phyloP scores from a whole-genome alignment of 1,140 invertebrate species.

The Drosophila nasuta region DNA sequence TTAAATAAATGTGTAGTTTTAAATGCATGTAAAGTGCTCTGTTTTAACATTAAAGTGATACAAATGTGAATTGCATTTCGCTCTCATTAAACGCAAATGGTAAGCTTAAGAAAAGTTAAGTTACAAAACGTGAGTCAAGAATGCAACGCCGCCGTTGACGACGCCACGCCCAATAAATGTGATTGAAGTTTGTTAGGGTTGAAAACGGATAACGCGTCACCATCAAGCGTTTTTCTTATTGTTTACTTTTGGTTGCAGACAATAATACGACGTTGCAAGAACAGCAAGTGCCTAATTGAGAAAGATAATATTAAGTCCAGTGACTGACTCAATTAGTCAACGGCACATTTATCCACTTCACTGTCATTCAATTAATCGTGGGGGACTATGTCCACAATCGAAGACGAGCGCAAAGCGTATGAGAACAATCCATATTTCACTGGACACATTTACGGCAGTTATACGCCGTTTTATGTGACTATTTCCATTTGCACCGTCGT shows the following conservation, averaged over 20 bases:
- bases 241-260: slow-evolving; percentile 45
- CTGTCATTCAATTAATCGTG: slow-evolving; percentile 23
- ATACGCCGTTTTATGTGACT: slow-evolving; percentile 91
- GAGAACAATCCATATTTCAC: slow-evolving; percentile 88
- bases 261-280: slow-evolving; percentile 42
- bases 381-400: slow-evolving; percentile 87
- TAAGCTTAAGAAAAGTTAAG: slow-evolving; percentile 32
- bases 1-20: slow-evolving; percentile 9
- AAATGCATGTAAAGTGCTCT: not conserved
- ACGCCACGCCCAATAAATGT: slow-evolving; percentile 70
- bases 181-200: slow-evolving; percentile 48
- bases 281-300: slow-evolving; percentile 30
- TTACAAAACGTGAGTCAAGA: slow-evolving; percentile 3
- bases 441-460: slow-evolving; percentile 88
- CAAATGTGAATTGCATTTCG: slow-evolving; percentile 15
- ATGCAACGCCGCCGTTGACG: slow-evolving; percentile 20
- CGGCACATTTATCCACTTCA: slow-evolving; percentile 37
- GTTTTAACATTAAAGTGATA: slow-evolving; percentile 42
- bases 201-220: slow-evolving; percentile 15
- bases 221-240: slow-evolving; percentile 38
- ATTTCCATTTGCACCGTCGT: slow-evolving; percentile 91
- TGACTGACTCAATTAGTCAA: slow-evolving; percentile 48
- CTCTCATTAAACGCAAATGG: slow-evolving; percentile 54
- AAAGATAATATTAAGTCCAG: slow-evolving; percentile 18
- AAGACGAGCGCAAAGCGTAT: slow-evolving; percentile 88